Conservation (phyloP, 2,113 vertebrate genomes). For the Datnioides undecimradiatus region DNA sequence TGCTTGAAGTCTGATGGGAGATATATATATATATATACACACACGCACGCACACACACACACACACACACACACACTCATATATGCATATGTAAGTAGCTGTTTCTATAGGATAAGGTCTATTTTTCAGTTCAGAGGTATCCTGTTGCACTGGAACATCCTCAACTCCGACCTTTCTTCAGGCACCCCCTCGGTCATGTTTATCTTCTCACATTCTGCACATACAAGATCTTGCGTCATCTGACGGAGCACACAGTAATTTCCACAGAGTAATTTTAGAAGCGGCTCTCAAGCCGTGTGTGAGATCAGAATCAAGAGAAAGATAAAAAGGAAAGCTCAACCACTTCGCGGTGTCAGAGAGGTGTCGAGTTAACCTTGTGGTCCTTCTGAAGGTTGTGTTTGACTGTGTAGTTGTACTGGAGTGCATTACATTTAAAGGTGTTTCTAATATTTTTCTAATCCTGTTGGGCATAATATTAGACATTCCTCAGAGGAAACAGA, state of each 20-base stretch:
- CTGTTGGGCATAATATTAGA: slow-evolving; percentile 1
- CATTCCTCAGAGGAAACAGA: background rate
- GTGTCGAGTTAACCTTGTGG: background rate
- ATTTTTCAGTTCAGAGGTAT: background rate
- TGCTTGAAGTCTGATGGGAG: too few relatives aligned
- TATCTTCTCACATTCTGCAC: background rate
- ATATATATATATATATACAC: too few relatives aligned
- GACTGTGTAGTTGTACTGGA: background rate
- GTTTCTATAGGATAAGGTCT: background rate
- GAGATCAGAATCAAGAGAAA: background rate
- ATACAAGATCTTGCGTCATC: background rate
- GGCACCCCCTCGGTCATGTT: background rate
- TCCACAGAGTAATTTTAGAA: background rate
- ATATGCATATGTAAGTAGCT: too few relatives aligned
- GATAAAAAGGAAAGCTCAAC: background rate
- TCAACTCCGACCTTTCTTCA: background rate
- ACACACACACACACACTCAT: too few relatives aligned
- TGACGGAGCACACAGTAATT: background rate
- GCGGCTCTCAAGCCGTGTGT: background rate
- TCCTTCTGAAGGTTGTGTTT: background rate
- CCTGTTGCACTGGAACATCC: background rate
- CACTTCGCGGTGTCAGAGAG: background rate
- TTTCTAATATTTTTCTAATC: background rate
- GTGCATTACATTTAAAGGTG: background rate
- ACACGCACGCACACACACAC: too few relatives aligned